These are phyloP conservation scores for Henricia sp. DNA, from an alignment of 53 echinoderm and acorn worm species.

Conservation along the genomic window DNA sequence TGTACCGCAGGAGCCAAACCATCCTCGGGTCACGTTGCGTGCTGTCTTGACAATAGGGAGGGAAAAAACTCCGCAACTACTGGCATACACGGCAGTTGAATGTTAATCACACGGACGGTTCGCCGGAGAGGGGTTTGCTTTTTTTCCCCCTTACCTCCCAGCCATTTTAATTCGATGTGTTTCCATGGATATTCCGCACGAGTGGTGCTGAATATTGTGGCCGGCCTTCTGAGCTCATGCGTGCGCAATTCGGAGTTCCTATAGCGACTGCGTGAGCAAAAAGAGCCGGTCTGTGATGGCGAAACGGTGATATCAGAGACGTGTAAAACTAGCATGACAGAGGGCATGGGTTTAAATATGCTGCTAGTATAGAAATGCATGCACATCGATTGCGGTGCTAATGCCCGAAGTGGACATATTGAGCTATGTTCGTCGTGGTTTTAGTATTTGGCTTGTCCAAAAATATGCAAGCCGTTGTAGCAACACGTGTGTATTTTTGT, in stretches of 20 bases:
- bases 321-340: background rate
- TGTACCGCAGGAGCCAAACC: background rate
- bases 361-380: background rate
- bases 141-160: background rate
- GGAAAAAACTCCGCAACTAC: background rate
- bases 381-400: too few relatives aligned
- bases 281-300: conserved; percentile 4
- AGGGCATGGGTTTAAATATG: background rate
- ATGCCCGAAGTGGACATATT: background rate
- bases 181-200: conserved; percentile 4
- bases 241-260: conserved; percentile 36
- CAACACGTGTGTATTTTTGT: too few relatives aligned
- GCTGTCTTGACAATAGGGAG: too few relatives aligned
- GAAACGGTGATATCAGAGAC: background rate
- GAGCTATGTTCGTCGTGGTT: background rate
- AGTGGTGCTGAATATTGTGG: background rate
- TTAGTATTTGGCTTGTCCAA: too few relatives aligned
- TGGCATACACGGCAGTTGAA: background rate
- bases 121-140: background rate
- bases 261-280: conserved; percentile 27
- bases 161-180: conserved; percentile 32
- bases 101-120: conserved; percentile 8
- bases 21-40: too few relatives aligned
- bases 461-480: too few relatives aligned
- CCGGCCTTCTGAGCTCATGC: background rate